Base-by-base conservation (phyloP, 1,140 invertebrate species). In the Drosophila littoralis region DNA sequence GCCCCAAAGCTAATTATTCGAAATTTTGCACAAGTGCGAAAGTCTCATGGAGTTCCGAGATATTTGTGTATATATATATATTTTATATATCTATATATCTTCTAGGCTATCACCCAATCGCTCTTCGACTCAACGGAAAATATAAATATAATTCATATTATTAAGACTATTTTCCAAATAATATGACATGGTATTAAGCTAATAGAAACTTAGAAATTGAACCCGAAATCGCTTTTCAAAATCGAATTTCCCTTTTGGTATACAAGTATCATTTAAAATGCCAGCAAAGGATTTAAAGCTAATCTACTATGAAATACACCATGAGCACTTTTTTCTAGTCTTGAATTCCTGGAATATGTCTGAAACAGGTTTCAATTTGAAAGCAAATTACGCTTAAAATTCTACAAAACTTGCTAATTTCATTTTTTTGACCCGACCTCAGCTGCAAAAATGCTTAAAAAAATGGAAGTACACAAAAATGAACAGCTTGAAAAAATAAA, bases 401-500 rank as follows among this genome's bases (percentile, higher is more conserved):
- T 52, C 32, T 8, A 10, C 32, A 61, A 54, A 45, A 40, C n/a
- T 46, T 48, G 28, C 46, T 42, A 28, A 28, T 28, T 28, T 28
- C 22, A 28, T 6, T 28, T 28, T 28, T 28, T 28, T 28, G 4
- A 5, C 2, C 22, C 22, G 22, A 28, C 22, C 22, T 5, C 22
- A 28, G 22, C 22, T 28, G 22, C 52, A 71, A 54, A 46, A 72
- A 61, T 68, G 45, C 50, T 55, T 22, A 69, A 80, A 73, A 50
- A 79, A 40, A 76, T 51, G 50, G 40, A 50, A 50, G 45, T 61
- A 28, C 22, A 28, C 22, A 28, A 5, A 68, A 78, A 54, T 67
- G 77, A 69, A 42, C 28, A 78, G 43, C 58, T 68, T 69, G 52
- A 71, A 73, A 63, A 79, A 83, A 28, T 17, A 48, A 48, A 81